phyloP scores from a whole-genome alignment of 2,113 vertebrate genomes.

The Naja naja region DNA sequence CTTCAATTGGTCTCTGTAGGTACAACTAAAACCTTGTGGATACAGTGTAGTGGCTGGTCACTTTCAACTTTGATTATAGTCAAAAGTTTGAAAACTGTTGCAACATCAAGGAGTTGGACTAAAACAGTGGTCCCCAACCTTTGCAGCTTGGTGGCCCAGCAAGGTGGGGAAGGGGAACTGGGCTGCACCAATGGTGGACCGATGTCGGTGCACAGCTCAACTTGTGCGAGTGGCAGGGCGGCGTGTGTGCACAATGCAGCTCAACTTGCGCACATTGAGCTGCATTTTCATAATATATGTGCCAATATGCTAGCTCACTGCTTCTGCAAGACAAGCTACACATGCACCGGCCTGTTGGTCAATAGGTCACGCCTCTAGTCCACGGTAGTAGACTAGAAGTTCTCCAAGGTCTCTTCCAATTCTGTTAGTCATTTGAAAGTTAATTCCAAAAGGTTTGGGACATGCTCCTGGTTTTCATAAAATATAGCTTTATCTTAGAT shows the following conservation, averaged over 20 bases:
- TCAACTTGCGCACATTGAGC: not conserved
- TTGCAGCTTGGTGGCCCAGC: not conserved
- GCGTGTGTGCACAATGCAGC: not conserved
- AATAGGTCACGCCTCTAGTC: not conserved
- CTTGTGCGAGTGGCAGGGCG: accelerated
- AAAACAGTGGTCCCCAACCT: not conserved
- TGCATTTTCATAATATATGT: not conserved
- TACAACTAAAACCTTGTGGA: not conserved
- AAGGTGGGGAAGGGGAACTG: not conserved
- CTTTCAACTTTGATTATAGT: not conserved
- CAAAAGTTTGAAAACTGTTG: not conserved
- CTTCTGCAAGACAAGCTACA: not conserved
- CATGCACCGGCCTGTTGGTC: not conserved
- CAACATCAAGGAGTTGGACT: not conserved
- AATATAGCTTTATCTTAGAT: not conserved
- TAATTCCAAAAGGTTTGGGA: not conserved
- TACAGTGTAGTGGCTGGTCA: not conserved
- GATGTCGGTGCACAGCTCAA: accelerated
- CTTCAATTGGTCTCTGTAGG: not conserved
- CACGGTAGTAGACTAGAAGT: not conserved
- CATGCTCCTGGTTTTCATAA: not conserved
- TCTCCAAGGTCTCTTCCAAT: not conserved
- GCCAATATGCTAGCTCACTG: no score
- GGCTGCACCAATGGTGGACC: not conserved
- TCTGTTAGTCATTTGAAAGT: not conserved